Evolutionary conservation across 1,140 invertebrate genomes (phyloP), one percentile per base, ranked within the genome.

Genomic region (Eupeodes corollae): DNA sequence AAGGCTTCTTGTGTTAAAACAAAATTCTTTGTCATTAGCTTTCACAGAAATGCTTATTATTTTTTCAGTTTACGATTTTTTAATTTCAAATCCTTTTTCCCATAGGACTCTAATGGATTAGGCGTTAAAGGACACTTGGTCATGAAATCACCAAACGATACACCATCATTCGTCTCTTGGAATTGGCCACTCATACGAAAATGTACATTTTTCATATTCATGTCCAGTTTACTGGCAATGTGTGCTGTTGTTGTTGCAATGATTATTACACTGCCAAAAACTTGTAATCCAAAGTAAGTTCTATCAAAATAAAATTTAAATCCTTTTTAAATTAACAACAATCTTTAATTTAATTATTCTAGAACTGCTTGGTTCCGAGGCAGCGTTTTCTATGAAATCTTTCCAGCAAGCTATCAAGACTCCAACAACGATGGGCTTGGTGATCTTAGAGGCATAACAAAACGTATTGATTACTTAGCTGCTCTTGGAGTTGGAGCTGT

Each of bases 341-440:
- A n/a, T 38, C 6, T 40, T 42, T 30, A 37, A 43, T 40, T 42
- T 37, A 52, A 30, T 44, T 67, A 66, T 46, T 72, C 65, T 33
- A 63, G 61, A 47, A 54, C 57, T 61, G 70, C 82, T 46, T 91
- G 87, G 87, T 86, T 85, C 73, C 83, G 87, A 71, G 84, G 86
- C 12, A 78, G 76, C 44, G 71, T 87, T 2, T 81, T 89, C 56
- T 90, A 90, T 59, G 85, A 90, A 70, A 79, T 91, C 45, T 88
- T 88, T 56, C 84, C 85, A 3, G 82, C 82, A 0, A 86, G 84
- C 38, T 90, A 88, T 59, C 77, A 85, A 61, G 86, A 88, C 57
- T 80, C 80, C 0, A 77, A 82, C 56, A 78, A 80, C 51, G 80
- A 86, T 63, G 83, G 83, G 3, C 75, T 80, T 52, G 85, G 85